phyloP scores from a whole-genome alignment of 1,140 invertebrate species.

The Leptopilina boulardi region DNA sequence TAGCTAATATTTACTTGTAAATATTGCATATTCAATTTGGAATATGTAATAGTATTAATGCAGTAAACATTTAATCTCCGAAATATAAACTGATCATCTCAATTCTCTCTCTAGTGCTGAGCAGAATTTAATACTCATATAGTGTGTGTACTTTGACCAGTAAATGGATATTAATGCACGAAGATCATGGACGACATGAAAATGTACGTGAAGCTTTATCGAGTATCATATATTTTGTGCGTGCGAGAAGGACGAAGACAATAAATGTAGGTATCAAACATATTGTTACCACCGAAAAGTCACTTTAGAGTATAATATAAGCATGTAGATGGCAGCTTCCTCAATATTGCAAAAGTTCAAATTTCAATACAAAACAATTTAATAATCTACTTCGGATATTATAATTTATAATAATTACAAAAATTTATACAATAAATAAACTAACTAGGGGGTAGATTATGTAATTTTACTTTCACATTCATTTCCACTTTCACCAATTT shows the following conservation, averaged over 20 bases:
- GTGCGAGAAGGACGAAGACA: too few species aligned
- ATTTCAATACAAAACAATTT: neutral
- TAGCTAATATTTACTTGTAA: neutral
- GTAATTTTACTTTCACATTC: too few species aligned
- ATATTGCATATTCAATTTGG: neutral
- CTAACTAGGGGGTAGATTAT: too few species aligned
- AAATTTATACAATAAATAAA: too few species aligned
- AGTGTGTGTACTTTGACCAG: neutral
- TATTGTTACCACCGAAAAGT: neutral
- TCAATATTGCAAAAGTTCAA: neutral
- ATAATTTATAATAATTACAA: neutral
- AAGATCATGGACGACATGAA: neutral
- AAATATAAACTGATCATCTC: neutral
- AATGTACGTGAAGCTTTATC: neutral
- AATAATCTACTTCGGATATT: neutral
- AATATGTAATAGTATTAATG: neutral
- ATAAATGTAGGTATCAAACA: constrained; percentile 10
- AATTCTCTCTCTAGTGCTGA: neutral
- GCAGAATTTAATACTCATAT: constrained; percentile 15
- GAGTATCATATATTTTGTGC: neutral
- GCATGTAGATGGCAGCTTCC: neutral
- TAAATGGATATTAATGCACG: constrained; percentile 17
- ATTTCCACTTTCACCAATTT: too few species aligned
- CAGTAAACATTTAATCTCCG: neutral
- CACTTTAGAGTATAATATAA: constrained; percentile 5